A percentile compares a stretch with the other conserved stretches of the same genome.
Conservation (phyloP, 35 echinoderm and acorn worm genomes). For the Diadema setosum region DNA sequence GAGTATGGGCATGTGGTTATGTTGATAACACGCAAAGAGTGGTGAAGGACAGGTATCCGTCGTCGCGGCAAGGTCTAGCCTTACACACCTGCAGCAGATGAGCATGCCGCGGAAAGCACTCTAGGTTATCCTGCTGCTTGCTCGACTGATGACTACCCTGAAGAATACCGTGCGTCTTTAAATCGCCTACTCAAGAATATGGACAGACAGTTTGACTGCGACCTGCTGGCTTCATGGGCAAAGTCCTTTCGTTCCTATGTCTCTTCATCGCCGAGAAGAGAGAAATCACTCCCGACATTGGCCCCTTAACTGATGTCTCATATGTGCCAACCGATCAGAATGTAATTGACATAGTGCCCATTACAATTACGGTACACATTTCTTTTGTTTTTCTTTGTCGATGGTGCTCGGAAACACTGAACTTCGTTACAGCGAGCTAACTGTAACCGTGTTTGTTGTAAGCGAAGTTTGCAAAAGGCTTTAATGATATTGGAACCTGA, state of each 20-base stretch:
- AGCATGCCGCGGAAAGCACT: conserved; percentile 71
- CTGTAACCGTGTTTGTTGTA: no score
- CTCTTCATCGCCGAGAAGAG: conserved; percentile 47
- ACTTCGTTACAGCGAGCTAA: no score
- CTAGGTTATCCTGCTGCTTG: conserved; percentile 49
- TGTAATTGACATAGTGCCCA: conserved; percentile 69
- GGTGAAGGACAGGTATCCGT: conserved; percentile 53
- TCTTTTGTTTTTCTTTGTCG: no score
- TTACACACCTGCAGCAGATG: conserved; percentile 61
- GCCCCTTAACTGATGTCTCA: conserved; percentile 24
- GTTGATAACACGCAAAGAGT: conserved; percentile 21
- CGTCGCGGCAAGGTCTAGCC: conserved; percentile 48
- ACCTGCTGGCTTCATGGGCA: conserved; percentile 52
- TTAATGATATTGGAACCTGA: no score
- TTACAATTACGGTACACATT: no score
- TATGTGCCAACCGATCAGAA: conserved; percentile 58
- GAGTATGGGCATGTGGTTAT: conserved; percentile 73
- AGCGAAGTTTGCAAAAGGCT: no score
- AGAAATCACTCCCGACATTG: conserved; percentile 62
- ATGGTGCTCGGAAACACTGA: no score
- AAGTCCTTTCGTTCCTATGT: conserved; percentile 71
- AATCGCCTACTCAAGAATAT: conserved; percentile 43
- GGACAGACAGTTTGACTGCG: conserved; percentile 77
- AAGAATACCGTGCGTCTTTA: conserved; percentile 37
- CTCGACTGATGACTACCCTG: conserved; percentile 51